Conservation (phyloP, 37 sponge, comb jelly and placozoan genomes). For the Halichondria panicea region DNA sequence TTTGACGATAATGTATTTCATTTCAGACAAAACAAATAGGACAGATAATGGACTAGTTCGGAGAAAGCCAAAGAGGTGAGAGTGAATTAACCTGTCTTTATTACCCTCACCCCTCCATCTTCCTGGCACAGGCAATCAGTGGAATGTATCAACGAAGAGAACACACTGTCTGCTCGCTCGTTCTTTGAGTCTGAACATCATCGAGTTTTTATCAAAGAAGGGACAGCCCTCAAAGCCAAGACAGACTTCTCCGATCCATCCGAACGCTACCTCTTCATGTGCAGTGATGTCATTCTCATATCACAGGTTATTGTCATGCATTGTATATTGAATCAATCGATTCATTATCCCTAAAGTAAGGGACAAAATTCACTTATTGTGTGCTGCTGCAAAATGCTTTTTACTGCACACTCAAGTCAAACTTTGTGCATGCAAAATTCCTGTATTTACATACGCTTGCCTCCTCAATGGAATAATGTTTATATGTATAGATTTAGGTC, state of each 20-base stretch:
- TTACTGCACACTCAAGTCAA: too few relatives aligned
- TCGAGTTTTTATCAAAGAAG: conserved; percentile 57
- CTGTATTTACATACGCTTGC: too few relatives aligned
- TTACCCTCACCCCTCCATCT: not conserved
- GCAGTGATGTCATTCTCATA: conserved; percentile 74
- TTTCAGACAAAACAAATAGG: not conserved
- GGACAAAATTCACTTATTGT: too few relatives aligned
- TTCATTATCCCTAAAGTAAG: too few relatives aligned
- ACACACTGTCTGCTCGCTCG: conserved; percentile 23
- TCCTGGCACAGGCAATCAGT: not conserved
- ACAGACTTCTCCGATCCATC: conserved; percentile 53
- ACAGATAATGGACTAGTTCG: conserved; percentile 2
- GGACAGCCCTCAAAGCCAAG: conserved; percentile 31
- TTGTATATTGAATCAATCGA: conserved; percentile 8
- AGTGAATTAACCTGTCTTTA: not conserved
- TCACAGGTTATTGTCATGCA: conserved; percentile 60
- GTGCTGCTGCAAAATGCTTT: too few relatives aligned
- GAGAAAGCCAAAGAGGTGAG: not conserved
- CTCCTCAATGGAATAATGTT: too few relatives aligned
- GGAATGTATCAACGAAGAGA: not conserved
- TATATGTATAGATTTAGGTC: too few relatives aligned
- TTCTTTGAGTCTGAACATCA: conserved; percentile 72
- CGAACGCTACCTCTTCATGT: conserved; percentile 74
- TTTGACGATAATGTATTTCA: not conserved
- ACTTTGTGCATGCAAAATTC: too few relatives aligned